Conservation (phyloP, 2,888 invertebrate genomes). For the Scaptomyza tumidula region DNA sequence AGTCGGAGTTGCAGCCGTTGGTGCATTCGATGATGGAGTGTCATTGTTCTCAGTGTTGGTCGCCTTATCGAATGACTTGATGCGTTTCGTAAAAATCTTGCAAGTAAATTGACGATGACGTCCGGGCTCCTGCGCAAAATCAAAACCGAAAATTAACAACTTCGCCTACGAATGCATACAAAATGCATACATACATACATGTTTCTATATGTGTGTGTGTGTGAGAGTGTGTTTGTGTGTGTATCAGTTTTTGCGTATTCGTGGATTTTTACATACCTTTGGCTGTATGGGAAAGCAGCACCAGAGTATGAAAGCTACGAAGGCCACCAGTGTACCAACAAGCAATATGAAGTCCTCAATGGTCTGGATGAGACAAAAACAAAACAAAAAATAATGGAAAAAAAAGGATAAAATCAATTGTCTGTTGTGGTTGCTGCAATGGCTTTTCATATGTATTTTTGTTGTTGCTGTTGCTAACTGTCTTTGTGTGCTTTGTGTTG, state of each 20-base stretch:
- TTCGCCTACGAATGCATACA: constrained; percentile 1
- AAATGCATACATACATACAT: constrained; percentile 33
- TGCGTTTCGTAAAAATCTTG: constrained; percentile 81
- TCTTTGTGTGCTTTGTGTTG: not conserved
- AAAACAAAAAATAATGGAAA: constrained; percentile 1
- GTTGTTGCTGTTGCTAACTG: not conserved
- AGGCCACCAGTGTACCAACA: constrained; percentile 87
- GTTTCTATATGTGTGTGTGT: constrained; percentile 14
- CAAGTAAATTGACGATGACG: constrained; percentile 84
- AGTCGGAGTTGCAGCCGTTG: constrained; percentile 4
- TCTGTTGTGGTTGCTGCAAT: constrained; percentile 1
- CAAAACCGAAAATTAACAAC: constrained; percentile 16
- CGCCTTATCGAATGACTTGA: constrained; percentile 72
- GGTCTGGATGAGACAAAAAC: constrained; percentile 83
- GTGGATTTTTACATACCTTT: constrained; percentile 79
- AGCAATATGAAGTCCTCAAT: constrained; percentile 88
- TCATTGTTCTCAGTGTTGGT: constrained; percentile 41
- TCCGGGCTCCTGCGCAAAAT: constrained; percentile 76
- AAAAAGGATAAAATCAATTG: constrained; percentile 29
- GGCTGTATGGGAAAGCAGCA: constrained; percentile 87
- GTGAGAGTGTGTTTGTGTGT: constrained; percentile 8
- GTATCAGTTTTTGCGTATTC: constrained; percentile 4
- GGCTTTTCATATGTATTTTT: constrained; percentile 5
- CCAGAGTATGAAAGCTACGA: constrained; percentile 88
- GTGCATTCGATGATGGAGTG: constrained; percentile 5